Conservation (phyloP, 2,888 invertebrate species). For the Apeira syringaria region DNA sequence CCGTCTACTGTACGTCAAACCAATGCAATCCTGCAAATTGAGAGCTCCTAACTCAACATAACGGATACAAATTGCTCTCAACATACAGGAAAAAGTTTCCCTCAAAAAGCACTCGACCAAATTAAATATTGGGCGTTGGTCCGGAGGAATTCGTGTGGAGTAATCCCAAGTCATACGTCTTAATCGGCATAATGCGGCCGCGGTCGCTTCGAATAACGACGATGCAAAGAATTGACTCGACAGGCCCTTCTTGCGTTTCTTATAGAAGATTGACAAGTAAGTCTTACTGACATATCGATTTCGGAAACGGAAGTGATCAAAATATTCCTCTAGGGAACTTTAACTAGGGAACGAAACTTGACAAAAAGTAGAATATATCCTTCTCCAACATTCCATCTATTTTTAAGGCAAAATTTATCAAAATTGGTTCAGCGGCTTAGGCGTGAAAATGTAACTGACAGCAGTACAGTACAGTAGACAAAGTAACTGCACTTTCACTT, state of each 20-base stretch:
- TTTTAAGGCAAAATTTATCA: too few relatives aligned
- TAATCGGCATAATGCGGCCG: slow-evolving; percentile 77
- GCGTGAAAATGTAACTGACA: too few relatives aligned
- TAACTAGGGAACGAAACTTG: too few relatives aligned
- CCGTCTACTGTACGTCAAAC: slow-evolving; percentile 42
- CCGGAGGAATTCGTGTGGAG: slow-evolving; percentile 60
- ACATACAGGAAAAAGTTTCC: slow-evolving; percentile 70
- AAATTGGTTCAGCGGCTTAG: too few relatives aligned
- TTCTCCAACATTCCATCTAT: too few relatives aligned
- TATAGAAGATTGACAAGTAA: slow-evolving; percentile 58
- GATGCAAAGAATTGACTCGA: slow-evolving; percentile 59
- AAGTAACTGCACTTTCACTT: too few relatives aligned
- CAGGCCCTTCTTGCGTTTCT: slow-evolving; percentile 60
- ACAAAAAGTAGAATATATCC: too few relatives aligned
- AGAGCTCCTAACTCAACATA: slow-evolving; percentile 69
- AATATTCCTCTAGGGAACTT: too few relatives aligned
- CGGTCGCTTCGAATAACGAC: slow-evolving; percentile 68
- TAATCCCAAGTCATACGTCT: slow-evolving; percentile 75
- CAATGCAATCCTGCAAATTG: slow-evolving; percentile 51
- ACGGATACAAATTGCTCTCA: slow-evolving; percentile 77
- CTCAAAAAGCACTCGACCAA: slow-evolving; percentile 79
- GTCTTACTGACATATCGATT: slow-evolving; percentile 47
- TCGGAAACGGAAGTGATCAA: too few relatives aligned
- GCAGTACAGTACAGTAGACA: too few relatives aligned
- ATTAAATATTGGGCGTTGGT: slow-evolving; percentile 77